Base-by-base conservation (phyloP, 2,797 vertebrate genomes). In the Cyprinella venusta region DNA sequence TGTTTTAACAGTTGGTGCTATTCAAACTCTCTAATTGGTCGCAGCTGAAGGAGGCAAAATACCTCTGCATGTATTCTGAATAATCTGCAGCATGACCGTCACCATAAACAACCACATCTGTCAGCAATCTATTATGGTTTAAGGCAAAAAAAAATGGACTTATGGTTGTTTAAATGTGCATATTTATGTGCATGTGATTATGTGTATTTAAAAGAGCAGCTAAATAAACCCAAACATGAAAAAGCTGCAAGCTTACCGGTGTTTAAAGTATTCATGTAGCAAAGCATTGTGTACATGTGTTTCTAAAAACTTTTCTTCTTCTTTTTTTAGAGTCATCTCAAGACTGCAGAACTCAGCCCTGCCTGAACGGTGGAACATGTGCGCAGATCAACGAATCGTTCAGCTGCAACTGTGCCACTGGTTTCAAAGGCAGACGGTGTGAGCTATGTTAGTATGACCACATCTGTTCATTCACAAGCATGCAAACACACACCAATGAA, bases 301-400 rank as follows among this genome's bases (percentile, higher is more conserved):
- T 81, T 81, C n/a, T 30, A 74, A 50, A 59, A 33, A 87, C 84
- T 89, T 95, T 0, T 0, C 61, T n/a, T 93, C 88, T 86, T 24
- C 4, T 88, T 84, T 87, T 90, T 81, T 95, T 93, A 98, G 97
- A 93, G 7, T 67, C 82, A 75, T 88, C 89, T 12, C 91, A 90
- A 87, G 95, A 95, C 92, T 98, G 97, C 86, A 94, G 92, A 80
- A 89, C 88, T 65, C 93, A 94, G 80, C 88, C 93, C 71, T 98
- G 97, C 91, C 96, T 94, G 92, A 99, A 98, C 0, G 96, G 96
- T 86, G 97, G 97, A 9, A 96, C 94, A 21, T 99, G 98, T 26
- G 88, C 93, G 82, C 92, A 90, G 2, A 92, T 88, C 0, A 68
- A 87, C 0, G 87, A 92, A 50, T 82, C 93, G 84, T 95, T 92